Conservation (phyloP, 2,113 vertebrate genomes). For the Istiophorus platypterus region DNA sequence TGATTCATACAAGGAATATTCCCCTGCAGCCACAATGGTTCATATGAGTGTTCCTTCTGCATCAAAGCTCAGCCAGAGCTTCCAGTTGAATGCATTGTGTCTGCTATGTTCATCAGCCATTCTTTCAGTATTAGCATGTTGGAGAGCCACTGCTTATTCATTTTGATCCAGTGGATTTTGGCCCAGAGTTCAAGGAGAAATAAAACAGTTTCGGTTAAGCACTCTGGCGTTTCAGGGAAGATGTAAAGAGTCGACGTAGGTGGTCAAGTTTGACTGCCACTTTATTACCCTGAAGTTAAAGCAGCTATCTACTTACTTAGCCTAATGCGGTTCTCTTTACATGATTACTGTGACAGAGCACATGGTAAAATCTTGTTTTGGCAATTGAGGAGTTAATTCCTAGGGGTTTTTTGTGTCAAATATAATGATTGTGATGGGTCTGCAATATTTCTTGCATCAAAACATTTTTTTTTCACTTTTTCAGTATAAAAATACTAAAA, state of each 20-base stretch:
- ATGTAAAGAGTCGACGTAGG: constrained; percentile 39
- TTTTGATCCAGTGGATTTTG: constrained; percentile 45
- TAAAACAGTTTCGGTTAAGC: constrained; percentile 28
- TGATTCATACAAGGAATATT: constrained; percentile 76
- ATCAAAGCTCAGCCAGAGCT: constrained; percentile 45
- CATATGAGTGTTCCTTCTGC: constrained; percentile 27
- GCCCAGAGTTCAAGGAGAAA: constrained; percentile 45
- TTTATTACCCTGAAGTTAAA: constrained; percentile 27
- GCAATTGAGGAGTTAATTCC: too few relatives aligned
- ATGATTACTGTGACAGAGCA: constrained; percentile 9
- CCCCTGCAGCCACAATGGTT: constrained; percentile 58
- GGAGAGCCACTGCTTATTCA: constrained; percentile 25
- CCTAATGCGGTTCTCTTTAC: background rate
- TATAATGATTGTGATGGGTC: background rate
- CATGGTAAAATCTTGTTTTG: constrained; percentile 45
- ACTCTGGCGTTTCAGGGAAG: constrained; percentile 10
- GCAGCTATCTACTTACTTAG: background rate
- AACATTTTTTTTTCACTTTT: background rate
- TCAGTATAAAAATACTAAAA: background rate
- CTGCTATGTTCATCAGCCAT: constrained; percentile 68
- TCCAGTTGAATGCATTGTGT: constrained; percentile 24
- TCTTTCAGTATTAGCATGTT: constrained; percentile 35
- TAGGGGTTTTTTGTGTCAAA: too few relatives aligned
- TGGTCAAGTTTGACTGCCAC: constrained; percentile 35
- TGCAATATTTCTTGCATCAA: background rate